A percentile compares a stretch with the other conserved stretches of the same genome.
These are phyloP conservation scores for Sebastes steindachneri DNA, from an alignment of 2,797 vertebrate species.

Conservation along the genomic window DNA sequence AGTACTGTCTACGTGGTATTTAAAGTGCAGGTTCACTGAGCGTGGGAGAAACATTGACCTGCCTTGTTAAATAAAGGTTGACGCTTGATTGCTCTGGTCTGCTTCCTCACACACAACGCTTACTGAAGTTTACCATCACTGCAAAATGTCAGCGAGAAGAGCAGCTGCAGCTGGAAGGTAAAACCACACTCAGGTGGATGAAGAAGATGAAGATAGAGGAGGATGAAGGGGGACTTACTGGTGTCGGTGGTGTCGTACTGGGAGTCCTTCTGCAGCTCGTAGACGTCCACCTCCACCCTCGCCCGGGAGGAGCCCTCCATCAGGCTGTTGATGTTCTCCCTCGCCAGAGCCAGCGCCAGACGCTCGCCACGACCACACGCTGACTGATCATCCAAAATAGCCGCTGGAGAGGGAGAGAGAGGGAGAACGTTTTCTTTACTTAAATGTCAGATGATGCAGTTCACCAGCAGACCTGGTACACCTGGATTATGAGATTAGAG, in stretches of 20 bases:
- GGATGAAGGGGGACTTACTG: slow-evolving; percentile 77
- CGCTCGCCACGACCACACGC: slow-evolving; percentile 90
- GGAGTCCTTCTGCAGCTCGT: slow-evolving; percentile 90
- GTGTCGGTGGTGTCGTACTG: slow-evolving; percentile 94
- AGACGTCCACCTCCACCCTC: slow-evolving; percentile 91
- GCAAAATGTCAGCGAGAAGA: not conserved
- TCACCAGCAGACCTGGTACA: too few relatives aligned
- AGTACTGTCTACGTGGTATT: not conserved
- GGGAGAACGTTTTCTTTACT: not conserved
- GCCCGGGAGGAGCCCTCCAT: slow-evolving; percentile 85
- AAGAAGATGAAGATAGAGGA: not conserved
- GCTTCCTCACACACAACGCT: not conserved
- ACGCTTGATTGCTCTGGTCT: not conserved
- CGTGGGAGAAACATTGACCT: not conserved
- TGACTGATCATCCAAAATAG: slow-evolving; percentile 91
- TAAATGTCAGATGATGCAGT: not conserved
- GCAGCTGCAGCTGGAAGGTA: not conserved
- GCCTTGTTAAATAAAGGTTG: slow-evolving; percentile 15
- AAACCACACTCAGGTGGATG: not conserved
- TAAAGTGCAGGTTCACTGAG: slow-evolving; percentile 12
- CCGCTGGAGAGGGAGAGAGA: slow-evolving; percentile 77
- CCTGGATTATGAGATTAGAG: too few relatives aligned
- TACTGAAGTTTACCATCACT: not conserved
- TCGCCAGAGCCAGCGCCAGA: slow-evolving; percentile 89
- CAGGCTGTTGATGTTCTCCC: slow-evolving; percentile 91